These are phyloP conservation scores for Mesorhabditis spiculigera DNA, from an alignment of 2,888 invertebrate species.

Conservation along the genomic window DNA sequence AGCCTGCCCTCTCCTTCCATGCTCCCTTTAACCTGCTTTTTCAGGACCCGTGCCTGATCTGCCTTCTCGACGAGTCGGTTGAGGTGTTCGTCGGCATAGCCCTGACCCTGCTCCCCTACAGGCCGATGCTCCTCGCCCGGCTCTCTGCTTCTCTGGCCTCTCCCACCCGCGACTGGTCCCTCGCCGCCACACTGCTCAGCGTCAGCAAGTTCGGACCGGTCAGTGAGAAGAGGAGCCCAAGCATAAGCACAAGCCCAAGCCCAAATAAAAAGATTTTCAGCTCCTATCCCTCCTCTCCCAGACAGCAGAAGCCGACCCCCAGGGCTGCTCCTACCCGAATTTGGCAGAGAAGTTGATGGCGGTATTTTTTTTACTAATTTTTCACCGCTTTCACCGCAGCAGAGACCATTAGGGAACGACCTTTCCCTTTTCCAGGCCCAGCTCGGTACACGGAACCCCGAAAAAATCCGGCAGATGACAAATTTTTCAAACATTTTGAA, in stretches of 20 bases:
- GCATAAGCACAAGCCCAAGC: not conserved
- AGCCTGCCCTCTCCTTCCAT: too few species aligned
- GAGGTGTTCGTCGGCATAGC: slow-evolving; percentile 85
- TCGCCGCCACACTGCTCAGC: slow-evolving; percentile 80
- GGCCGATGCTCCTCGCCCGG: slow-evolving; percentile 24
- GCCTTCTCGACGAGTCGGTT: slow-evolving; percentile 77
- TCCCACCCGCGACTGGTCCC: slow-evolving; percentile 62
- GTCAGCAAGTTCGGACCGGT: slow-evolving; percentile 68
- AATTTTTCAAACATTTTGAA: slow-evolving; percentile 41
- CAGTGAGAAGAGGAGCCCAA: not conserved
- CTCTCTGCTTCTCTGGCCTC: slow-evolving; percentile 20
- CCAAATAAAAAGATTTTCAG: not conserved
- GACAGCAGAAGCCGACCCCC: not conserved
- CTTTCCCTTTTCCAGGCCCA: not conserved
- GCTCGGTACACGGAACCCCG: not conserved
- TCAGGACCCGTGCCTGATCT: slow-evolving; percentile 63
- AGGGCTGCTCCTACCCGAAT: slow-evolving; percentile 6
- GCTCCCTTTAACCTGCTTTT: not conserved
- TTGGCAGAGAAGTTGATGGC: slow-evolving; percentile 7
- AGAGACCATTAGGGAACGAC: not conserved
- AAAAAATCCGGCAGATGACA: slow-evolving; percentile 18
- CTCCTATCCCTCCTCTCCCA: slow-evolving; percentile 3
- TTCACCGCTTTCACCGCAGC: not conserved
- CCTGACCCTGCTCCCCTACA: slow-evolving; percentile 89
- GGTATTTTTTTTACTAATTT: not conserved